A percentile compares a stretch with the other conserved stretches of the same genome.
Conservation (phyloP, 2,888 invertebrate species). For the Drosophila greeni region DNA sequence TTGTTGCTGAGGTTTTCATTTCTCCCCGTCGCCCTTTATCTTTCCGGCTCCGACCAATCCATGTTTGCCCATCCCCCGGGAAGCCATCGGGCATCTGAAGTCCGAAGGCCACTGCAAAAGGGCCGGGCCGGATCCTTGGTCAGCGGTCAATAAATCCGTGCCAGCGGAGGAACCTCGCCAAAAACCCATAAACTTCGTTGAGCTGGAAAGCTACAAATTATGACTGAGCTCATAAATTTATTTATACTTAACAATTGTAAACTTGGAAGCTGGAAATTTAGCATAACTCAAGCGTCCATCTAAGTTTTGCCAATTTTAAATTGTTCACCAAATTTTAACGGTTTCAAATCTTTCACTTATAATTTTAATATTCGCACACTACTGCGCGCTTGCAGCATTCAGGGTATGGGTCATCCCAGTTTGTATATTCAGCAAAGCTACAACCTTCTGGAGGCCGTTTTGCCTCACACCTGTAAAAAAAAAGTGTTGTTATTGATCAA, state of each 20-base stretch:
- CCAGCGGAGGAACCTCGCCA: conserved; percentile 12
- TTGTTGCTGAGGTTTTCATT: conserved; percentile 59
- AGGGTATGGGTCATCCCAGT: conserved; percentile 42
- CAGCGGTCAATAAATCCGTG: conserved; percentile 24
- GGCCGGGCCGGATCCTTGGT: conserved; percentile 9
- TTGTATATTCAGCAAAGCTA: conserved; percentile 17
- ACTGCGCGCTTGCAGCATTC: conserved; percentile 51
- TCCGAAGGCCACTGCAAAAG: conserved; percentile 27
- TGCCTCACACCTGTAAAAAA: conserved; percentile 39
- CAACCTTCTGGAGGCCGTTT: conserved; percentile 38
- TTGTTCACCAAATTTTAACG: too few relatives aligned
- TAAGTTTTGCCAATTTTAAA: not conserved
- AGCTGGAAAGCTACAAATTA: conserved; percentile 2
- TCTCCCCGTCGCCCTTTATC: conserved; percentile 44
- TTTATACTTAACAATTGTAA: not conserved
- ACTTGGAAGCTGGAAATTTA: conserved; percentile 3
- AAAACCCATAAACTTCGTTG: too few relatives aligned
- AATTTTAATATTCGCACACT: conserved; percentile 44
- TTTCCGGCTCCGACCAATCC: conserved; percentile 44
- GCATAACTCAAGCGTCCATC: not conserved
- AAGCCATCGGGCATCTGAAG: conserved; percentile 24
- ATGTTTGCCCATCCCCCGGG: conserved; percentile 20
- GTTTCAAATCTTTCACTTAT: not conserved
- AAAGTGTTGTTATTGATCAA: not conserved
- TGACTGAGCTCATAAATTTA: conserved; percentile 10